Evolutionary conservation across 2,113 vertebrate species (phyloP), one percentile per base, ranked within the genome.

Genomic region (Isichthys henryi): DNA sequence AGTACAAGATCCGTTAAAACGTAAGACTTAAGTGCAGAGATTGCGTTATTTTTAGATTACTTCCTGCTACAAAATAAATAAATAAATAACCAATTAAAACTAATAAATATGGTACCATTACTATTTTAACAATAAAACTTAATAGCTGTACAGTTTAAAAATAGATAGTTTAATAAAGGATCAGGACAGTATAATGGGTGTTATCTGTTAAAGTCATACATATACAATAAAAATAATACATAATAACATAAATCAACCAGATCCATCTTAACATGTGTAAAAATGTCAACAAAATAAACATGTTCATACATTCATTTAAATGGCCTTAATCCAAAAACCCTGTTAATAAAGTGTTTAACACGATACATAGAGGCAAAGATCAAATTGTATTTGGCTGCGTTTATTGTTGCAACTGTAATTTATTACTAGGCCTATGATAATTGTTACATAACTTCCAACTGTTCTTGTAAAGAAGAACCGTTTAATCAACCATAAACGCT

Each of bases 241-340:
- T 43, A 56, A 66, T 46, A 89, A 56, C 53, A 77, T 74, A 91
- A 86, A 90, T 27, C 39, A 53, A 88, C 23, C 27, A 49, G 45
- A 74, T 86, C 80, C 3, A 49, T 90, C 89, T 85, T 70, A 91
- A 82, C 77, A 62, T 23, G 84, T 52, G 15, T 21, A 66, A 90
- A 82, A 56, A 74, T 66, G 84, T 87, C 62, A 85, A 74, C 48
- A 89, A 23, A 91, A 91, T 56, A 89, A 50, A 88, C 27, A 89
- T 88, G 66, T 88, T 50, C 48, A 2, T 93, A 95, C 93, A 95
- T 94, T 95, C 94, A 90, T 90, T 92, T 82, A 91, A 89, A 93
- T 92, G 88, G 91, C 88, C 84, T 90, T 93, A 91, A 89, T 88
- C 90, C 88, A 87, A 89, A 31, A 89, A 90, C 92, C 82, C 88